phyloP scores from a whole-genome alignment of 2,113 vertebrate genomes.

The Lethenteron camtschaticum region DNA sequence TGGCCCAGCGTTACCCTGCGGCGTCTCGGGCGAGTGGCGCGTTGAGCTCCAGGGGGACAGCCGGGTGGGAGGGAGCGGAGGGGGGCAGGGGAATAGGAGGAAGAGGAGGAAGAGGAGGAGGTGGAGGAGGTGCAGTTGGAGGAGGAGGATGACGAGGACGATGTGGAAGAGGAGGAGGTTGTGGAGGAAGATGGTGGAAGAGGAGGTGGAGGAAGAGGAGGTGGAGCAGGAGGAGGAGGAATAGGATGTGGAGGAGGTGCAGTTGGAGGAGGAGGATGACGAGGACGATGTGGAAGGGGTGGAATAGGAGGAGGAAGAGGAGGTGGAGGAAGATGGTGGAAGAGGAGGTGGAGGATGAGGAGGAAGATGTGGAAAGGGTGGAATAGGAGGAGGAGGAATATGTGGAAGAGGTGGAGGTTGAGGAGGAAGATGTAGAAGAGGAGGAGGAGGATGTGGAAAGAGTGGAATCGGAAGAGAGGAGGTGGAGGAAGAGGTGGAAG shows the following conservation, averaged over 20 bases:
- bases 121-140: too few species aligned
- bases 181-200: neutral
- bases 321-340: neutral
- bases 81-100: too few species aligned
- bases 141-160: too few species aligned
- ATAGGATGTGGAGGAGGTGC: neutral
- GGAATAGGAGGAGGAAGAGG: neutral
- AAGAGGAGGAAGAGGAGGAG: neutral
- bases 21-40: too few species aligned
- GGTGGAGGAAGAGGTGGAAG: neutral
- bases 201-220: constrained; percentile 1
- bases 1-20: too few species aligned
- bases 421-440: neutral
- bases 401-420: neutral
- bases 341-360: neutral
- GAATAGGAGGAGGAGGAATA: constrained; percentile 8
- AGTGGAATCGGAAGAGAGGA: constrained; percentile 6
- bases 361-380: constrained; percentile 2
- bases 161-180: too few species aligned
- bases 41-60: too few species aligned
- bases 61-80: too few species aligned
- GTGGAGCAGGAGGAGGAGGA: constrained; percentile 2
- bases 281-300: neutral
- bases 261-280: neutral
- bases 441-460: constrained; percentile 6